These are phyloP conservation scores for Tachina grossa DNA, from an alignment of 2,888 invertebrate genomes.

Conservation along the genomic window DNA sequence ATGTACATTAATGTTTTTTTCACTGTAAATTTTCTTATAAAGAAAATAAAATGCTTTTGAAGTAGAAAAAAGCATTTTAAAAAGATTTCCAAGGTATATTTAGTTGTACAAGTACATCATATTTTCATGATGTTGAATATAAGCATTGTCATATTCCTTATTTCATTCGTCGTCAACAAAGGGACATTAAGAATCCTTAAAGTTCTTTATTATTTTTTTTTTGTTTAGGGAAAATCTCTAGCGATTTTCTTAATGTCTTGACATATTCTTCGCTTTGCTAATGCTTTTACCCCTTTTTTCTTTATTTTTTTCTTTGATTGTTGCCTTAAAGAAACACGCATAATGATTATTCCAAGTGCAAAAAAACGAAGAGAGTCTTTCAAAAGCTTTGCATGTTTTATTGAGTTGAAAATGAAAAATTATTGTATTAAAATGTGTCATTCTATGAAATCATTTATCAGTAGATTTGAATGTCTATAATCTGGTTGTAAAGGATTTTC, in stretches of 20 bases:
- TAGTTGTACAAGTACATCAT: slow-evolving; percentile 51
- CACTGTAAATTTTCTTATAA: slow-evolving; percentile 65
- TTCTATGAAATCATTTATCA: slow-evolving; percentile 67
- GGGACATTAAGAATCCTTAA: slow-evolving; percentile 63
- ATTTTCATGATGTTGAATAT: slow-evolving; percentile 38
- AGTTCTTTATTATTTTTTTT: slow-evolving; percentile 38
- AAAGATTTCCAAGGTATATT: slow-evolving; percentile 51
- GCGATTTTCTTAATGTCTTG: slow-evolving; percentile 57
- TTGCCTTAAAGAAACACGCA: slow-evolving; percentile 45
- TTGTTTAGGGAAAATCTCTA: slow-evolving; percentile 47
- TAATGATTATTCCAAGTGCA: slow-evolving; percentile 48
- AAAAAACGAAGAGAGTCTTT: slow-evolving; percentile 48
- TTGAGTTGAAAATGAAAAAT: slow-evolving; percentile 69
- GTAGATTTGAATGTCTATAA: slow-evolving; percentile 55
- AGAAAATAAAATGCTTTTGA: slow-evolving; percentile 46
- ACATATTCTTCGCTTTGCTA: background rate
- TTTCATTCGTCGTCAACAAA: slow-evolving; percentile 35
- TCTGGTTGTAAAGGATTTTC: slow-evolving; percentile 50
- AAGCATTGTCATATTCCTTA: slow-evolving; percentile 38
- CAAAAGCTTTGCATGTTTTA: slow-evolving; percentile 69
- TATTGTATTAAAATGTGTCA: slow-evolving; percentile 68
- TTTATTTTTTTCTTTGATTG: slow-evolving; percentile 58
- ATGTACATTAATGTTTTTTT: slow-evolving; percentile 34
- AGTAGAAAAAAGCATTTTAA: slow-evolving; percentile 3
- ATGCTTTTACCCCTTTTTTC: slow-evolving; percentile 25